Conservation (phyloP, 2,113 vertebrate species). For the Mesoclemmys tuberculata region DNA sequence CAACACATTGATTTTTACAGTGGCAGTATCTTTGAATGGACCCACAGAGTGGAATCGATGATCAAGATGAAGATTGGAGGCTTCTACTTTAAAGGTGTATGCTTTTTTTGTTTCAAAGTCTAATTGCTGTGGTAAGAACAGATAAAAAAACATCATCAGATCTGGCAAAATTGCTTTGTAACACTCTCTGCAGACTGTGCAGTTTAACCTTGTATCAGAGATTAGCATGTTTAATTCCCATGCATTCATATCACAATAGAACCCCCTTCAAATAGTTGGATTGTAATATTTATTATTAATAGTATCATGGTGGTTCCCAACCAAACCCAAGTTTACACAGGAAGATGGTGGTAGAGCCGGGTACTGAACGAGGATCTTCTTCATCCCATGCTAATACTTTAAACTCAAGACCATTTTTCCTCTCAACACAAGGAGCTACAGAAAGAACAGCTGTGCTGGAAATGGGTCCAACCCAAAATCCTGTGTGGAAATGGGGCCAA, state of each 20-base stretch:
- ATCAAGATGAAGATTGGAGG: constrained; percentile 92
- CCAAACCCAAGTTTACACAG: neutral
- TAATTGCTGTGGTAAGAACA: constrained; percentile 81
- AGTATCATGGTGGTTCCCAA: neutral
- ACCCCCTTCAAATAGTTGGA: neutral
- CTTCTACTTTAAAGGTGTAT: constrained; percentile 97
- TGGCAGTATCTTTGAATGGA: constrained; percentile 96
- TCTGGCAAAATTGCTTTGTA: neutral
- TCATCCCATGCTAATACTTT: neutral
- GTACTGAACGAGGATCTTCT: neutral
- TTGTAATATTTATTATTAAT: neutral
- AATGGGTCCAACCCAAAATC: neutral
- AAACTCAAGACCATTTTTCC: neutral
- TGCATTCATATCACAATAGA: neutral
- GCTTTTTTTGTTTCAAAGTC: constrained; percentile 97
- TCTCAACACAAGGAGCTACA: neutral
- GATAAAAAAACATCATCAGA: constrained; percentile 7
- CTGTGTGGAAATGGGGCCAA: neutral
- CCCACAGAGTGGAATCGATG: constrained; percentile 92
- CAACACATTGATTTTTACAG: constrained; percentile 95
- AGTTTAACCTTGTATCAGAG: neutral
- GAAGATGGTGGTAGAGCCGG: neutral
- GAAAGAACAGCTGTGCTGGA: neutral
- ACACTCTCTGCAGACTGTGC: neutral
- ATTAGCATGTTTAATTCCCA: neutral